These are phyloP conservation scores for Calephelis perditalis DNA, from an alignment of 2,888 invertebrate species.

Conservation along the genomic window DNA sequence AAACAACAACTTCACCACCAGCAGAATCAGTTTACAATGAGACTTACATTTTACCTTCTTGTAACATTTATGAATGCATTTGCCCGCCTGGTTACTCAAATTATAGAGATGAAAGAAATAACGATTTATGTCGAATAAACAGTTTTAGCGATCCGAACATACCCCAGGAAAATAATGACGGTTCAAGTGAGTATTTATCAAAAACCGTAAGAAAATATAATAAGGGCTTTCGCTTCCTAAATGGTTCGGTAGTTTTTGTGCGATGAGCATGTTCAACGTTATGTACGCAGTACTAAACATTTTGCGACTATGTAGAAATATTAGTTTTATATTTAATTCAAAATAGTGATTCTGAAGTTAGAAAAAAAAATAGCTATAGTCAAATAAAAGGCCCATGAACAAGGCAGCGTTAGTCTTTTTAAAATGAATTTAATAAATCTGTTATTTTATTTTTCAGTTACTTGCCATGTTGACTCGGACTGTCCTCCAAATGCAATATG, in stretches of 20 bases:
- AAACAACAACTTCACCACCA: slow-evolving; percentile 29
- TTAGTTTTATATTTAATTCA: too few species aligned
- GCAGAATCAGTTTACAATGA: slow-evolving; percentile 57
- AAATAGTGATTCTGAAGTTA: too few species aligned
- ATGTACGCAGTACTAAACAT: too few species aligned
- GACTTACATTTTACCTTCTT: slow-evolving; percentile 52
- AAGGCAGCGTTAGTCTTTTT: too few species aligned
- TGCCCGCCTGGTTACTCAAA: slow-evolving; percentile 58
- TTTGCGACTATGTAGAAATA: too few species aligned
- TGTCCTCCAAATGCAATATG: slow-evolving; percentile 92
- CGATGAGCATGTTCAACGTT: too few species aligned
- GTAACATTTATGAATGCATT: slow-evolving; percentile 44
- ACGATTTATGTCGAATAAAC: slow-evolving; percentile 51
- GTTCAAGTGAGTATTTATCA: slow-evolving; percentile 42
- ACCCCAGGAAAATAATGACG: slow-evolving; percentile 30
- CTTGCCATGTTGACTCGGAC: slow-evolving; percentile 85
- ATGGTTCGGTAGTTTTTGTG: too few species aligned
- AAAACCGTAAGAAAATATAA: too few species aligned
- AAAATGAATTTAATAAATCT: slow-evolving; percentile 3
- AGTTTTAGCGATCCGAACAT: slow-evolving; percentile 30
- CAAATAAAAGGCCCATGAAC: too few species aligned
- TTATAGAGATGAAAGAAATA: slow-evolving; percentile 48
- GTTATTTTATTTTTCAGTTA: slow-evolving; percentile 61
- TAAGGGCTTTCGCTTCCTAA: too few species aligned
- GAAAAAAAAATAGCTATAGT: too few species aligned